phyloP scores from a whole-genome alignment of 2,113 vertebrate genomes.

The Myanophis thanlyinensis region DNA sequence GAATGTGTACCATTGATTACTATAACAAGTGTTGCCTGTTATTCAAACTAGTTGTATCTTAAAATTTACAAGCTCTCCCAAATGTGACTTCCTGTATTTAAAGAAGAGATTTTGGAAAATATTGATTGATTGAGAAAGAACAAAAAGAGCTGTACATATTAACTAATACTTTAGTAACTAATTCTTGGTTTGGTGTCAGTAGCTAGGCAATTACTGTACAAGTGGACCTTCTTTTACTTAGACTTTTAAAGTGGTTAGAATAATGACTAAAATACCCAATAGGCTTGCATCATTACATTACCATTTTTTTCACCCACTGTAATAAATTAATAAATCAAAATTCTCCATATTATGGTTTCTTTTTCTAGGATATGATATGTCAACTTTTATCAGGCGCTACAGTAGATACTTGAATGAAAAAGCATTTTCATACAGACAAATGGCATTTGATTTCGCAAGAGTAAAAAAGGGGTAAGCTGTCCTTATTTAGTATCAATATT shows the following conservation, averaged over 20 bases:
- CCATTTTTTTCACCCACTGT: neutral
- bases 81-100: neutral
- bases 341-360: neutral
- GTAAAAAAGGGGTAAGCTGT: slow-evolving; percentile 93
- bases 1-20: neutral
- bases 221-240: neutral
- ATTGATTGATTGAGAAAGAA: neutral
- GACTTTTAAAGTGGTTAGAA: neutral
- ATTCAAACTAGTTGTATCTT: neutral
- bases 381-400: slow-evolving; percentile 94
- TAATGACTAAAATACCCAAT: neutral
- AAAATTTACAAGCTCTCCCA: neutral
- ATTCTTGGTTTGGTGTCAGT: neutral
- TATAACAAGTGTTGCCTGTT: neutral
- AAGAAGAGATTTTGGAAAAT: neutral
- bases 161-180: neutral
- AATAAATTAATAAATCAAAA: neutral
- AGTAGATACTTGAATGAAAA: slow-evolving; percentile 99
- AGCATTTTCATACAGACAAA: slow-evolving; percentile 97
- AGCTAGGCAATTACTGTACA: neutral
- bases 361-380: slow-evolving; percentile 90
- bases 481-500: slow-evolving; percentile 6
- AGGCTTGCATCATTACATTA: neutral
- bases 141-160: neutral
- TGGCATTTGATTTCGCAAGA: slow-evolving; percentile 99